Conservation (phyloP, 2,797 vertebrate species). For the Eulemur mongoz region DNA sequence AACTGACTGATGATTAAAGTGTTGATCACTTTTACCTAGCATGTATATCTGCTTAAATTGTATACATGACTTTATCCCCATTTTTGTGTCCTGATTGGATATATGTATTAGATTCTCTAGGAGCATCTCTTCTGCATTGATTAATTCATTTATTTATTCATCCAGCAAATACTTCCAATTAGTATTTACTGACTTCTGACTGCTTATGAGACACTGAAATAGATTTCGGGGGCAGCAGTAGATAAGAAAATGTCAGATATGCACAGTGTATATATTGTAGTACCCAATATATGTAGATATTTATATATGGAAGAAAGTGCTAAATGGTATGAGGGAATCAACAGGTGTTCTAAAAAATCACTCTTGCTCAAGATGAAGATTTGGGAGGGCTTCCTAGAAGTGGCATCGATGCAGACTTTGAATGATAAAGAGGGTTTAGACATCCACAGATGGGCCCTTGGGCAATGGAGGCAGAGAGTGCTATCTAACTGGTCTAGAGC, state of each 20-base stretch:
- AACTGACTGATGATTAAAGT: neutral
- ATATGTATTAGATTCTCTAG: neutral
- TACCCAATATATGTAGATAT: neutral
- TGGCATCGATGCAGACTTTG: neutral
- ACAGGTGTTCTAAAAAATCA: neutral
- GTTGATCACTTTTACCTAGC: neutral
- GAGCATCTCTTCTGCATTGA: neutral
- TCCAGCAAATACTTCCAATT: neutral
- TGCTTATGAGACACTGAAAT: neutral
- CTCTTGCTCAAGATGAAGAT: neutral
- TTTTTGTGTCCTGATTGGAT: neutral
- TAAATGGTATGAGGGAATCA: neutral
- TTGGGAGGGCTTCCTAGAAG: neutral
- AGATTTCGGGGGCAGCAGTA: neutral
- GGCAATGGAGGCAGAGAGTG: neutral
- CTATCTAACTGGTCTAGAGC: neutral
- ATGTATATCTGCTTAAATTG: neutral
- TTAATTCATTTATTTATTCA: constrained; percentile 14
- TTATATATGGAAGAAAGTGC: constrained; percentile 4
- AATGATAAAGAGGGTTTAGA: neutral
- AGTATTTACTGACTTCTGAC: neutral
- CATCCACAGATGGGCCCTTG: neutral
- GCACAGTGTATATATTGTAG: neutral
- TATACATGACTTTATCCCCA: neutral
- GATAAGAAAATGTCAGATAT: neutral